Conservation (phyloP, 2,113 vertebrate species). For the Scortum barcoo region DNA sequence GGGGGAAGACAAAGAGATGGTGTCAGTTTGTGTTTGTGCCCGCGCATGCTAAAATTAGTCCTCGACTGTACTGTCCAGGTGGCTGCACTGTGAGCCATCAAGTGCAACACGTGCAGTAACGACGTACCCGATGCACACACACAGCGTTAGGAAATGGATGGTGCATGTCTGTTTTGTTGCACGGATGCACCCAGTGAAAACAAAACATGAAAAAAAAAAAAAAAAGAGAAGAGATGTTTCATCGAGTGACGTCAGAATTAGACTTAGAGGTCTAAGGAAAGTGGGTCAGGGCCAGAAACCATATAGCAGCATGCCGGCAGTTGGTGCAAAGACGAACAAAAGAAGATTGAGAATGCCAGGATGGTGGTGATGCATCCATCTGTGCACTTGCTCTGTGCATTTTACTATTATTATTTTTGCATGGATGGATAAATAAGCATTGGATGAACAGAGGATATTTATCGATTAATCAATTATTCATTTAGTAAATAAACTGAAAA, state of each 20-base stretch:
- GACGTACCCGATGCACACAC: not conserved
- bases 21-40: constrained; percentile 59
- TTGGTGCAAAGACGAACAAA: constrained; percentile 62
- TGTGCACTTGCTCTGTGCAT: constrained; percentile 1
- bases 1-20: constrained; percentile 44
- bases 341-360: constrained; percentile 34
- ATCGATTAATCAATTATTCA: not conserved
- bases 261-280: constrained; percentile 54
- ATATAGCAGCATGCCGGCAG: constrained; percentile 30
- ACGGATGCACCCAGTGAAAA: constrained; percentile 24
- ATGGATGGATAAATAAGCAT: not conserved
- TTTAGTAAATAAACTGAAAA: not conserved
- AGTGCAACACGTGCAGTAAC: constrained; percentile 27
- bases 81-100: constrained; percentile 64
- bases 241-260: constrained; percentile 61
- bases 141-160: not conserved
- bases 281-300: constrained; percentile 77
- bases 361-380: constrained; percentile 43
- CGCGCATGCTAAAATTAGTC: constrained; percentile 66
- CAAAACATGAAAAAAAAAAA: too few species aligned
- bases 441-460: not conserved
- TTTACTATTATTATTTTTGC: not conserved
- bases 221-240: constrained; percentile 26
- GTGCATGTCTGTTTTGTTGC: constrained; percentile 16
- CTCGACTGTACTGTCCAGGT: constrained; percentile 67